Evolutionary conservation across 1,140 invertebrate species (phyloP).

Genomic region (Eubasilissa regina): DNA sequence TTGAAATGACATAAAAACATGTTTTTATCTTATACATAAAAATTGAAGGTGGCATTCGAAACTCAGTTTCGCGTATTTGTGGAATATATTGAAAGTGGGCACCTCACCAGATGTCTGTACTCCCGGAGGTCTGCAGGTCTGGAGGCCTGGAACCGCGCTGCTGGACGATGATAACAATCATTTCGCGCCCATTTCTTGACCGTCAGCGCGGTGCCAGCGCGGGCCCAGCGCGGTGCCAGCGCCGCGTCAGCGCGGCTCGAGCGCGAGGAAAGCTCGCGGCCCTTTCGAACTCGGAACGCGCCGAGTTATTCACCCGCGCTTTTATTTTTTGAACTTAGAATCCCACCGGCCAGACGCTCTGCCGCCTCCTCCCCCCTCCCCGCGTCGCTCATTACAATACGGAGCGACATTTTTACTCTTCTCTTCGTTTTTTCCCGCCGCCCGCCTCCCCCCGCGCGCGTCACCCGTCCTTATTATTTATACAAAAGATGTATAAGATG

Average conservation of each 20-base stretch:
- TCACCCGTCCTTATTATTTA: constrained; percentile 57
- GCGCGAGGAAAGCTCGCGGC: constrained; percentile 1
- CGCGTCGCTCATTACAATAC: constrained; percentile 57
- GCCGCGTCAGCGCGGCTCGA: not conserved
- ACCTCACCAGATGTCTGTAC: too few species aligned
- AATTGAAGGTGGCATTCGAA: too few species aligned
- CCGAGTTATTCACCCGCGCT: constrained; percentile 47
- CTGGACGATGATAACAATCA: not conserved
- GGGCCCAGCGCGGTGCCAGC: not conserved
- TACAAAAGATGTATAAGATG: constrained; percentile 61
- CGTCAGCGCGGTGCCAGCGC: constrained; percentile 4
- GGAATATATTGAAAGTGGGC: too few species aligned
- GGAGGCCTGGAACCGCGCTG: not conserved
- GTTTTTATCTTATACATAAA: too few species aligned
- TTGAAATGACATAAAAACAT: too few species aligned
- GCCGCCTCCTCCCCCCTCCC: constrained; percentile 46
- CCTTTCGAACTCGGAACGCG: constrained; percentile 13
- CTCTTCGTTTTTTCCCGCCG: constrained; percentile 35
- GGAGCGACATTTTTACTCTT: constrained; percentile 57
- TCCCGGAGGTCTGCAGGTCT: too few species aligned
- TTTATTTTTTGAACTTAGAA: constrained; percentile 50
- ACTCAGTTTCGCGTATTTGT: too few species aligned
- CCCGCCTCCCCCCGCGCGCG: constrained; percentile 26
- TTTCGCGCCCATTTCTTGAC: constrained; percentile 17
- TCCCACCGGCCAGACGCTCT: constrained; percentile 55